A percentile compares a stretch with the other conserved stretches of the same genome.
These are phyloP conservation scores for Eonycteris spelaea DNA, from an alignment of 2,113 vertebrate genomes.

Conservation along the genomic window DNA sequence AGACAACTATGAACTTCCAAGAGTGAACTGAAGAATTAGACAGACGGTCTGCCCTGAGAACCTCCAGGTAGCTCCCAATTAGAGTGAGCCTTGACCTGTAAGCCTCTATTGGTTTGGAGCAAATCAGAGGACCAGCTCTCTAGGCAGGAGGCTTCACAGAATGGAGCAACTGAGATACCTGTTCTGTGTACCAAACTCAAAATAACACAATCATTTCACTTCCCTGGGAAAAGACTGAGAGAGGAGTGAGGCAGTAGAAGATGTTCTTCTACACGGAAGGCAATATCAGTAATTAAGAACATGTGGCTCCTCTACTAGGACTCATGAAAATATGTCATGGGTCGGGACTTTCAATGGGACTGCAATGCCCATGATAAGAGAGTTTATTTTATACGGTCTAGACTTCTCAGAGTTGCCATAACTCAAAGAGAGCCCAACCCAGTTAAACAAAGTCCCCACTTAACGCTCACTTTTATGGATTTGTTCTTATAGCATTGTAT, in stretches of 20 bases:
- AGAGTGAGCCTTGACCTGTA: neutral
- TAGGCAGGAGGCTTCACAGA: neutral
- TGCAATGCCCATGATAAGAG: neutral
- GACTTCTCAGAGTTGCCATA: neutral
- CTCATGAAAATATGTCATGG: neutral
- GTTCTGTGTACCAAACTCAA: neutral
- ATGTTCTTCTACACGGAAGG: neutral
- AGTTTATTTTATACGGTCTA: neutral
- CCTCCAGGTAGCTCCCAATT: neutral
- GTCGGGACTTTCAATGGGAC: neutral
- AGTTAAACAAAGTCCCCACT: neutral
- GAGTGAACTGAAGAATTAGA: neutral
- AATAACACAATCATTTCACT: neutral
- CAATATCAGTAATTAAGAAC: neutral
- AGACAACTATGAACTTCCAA: neutral
- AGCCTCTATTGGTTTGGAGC: neutral
- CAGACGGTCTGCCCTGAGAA: neutral
- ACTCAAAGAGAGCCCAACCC: neutral
- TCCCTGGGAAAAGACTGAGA: neutral
- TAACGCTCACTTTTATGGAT: neutral
- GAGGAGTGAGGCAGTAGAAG: neutral
- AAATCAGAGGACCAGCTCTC: neutral
- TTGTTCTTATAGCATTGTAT: neutral
- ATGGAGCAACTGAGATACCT: neutral
- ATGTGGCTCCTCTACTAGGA: neutral